Percentiles rank a stretch among this genome's conserved stretches.
phyloP scores from a whole-genome alignment of 1,140 invertebrate genomes.

The Bathynomus jamesi region DNA sequence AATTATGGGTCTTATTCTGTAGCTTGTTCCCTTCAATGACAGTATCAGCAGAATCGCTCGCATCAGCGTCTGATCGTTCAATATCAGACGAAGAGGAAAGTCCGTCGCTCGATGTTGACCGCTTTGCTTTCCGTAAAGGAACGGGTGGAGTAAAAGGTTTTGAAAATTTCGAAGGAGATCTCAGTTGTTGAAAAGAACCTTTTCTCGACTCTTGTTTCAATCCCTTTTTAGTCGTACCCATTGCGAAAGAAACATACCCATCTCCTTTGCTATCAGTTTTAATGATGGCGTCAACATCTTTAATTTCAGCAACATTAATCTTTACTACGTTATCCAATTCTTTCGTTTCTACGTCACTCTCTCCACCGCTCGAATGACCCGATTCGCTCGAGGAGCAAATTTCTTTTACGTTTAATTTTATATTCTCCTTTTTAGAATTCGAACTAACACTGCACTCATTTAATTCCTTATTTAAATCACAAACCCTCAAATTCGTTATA shows the following conservation, averaged over 20 bases:
- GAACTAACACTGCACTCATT: too few species aligned
- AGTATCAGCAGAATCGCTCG: constrained; percentile 35
- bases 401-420: constrained; percentile 1
- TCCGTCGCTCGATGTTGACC: constrained; percentile 37
- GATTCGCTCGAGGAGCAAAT: constrained; percentile 20
- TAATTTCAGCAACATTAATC: constrained; percentile 25
- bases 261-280: constrained; percentile 67
- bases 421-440: constrained; percentile 8
- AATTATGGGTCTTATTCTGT: constrained; percentile 26
- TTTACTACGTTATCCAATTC: constrained; percentile 26
- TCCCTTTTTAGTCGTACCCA: constrained; percentile 12
- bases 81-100: constrained; percentile 36
- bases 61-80: constrained; percentile 31
- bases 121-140: constrained; percentile 28
- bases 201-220: constrained; percentile 17
- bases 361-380: constrained; percentile 28
- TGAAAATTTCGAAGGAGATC: constrained; percentile 8
- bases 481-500: neutral
- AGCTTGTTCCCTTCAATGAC: constrained; percentile 29
- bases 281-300: constrained; percentile 49
- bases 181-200: constrained; percentile 22
- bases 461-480: neutral
- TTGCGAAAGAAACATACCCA: constrained; percentile 44
- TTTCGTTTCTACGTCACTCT: constrained; percentile 27
- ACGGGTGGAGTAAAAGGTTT: constrained; percentile 16